phyloP scores from a whole-genome alignment of 2,888 invertebrate species.

The Sphecodes monilicornis region DNA sequence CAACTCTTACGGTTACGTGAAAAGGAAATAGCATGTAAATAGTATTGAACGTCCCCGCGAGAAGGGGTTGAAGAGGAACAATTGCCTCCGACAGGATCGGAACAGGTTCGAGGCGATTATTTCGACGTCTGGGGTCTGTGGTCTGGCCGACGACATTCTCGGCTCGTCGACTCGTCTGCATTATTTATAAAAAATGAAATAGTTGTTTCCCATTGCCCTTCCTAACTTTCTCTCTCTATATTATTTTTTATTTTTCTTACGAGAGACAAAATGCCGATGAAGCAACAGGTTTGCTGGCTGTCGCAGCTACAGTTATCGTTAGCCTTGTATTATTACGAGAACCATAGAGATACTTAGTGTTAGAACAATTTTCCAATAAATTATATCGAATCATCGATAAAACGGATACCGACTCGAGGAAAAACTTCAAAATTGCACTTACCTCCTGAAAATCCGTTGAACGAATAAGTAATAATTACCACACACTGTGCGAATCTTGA shows the following conservation, averaged over 20 bases:
- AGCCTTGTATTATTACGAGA: not conserved
- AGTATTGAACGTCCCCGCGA: not conserved
- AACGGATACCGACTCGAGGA: not conserved
- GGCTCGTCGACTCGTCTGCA: not conserved
- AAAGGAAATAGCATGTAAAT: conserved; percentile 78
- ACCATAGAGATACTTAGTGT: not conserved
- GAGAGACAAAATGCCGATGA: not conserved
- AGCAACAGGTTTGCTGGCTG: not conserved
- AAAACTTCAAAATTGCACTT: not conserved
- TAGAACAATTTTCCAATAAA: conserved; percentile 15
- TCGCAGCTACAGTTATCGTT: not conserved
- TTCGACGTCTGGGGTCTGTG: no score
- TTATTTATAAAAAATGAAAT: conserved; percentile 16
- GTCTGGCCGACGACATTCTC: not conserved
- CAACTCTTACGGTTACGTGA: conserved; percentile 91
- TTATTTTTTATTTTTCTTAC: not conserved
- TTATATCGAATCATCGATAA: not conserved
- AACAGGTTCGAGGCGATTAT: not conserved
- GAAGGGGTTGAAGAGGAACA: conserved; percentile 6
- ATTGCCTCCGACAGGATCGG: conserved; percentile 8
- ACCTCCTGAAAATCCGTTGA: not conserved
- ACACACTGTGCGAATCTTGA: not conserved
- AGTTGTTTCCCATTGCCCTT: not conserved
- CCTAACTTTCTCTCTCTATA: not conserved
- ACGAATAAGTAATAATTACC: not conserved